phyloP scores from a whole-genome alignment of 2,113 vertebrate species.

The Hemiprocne comata region DNA sequence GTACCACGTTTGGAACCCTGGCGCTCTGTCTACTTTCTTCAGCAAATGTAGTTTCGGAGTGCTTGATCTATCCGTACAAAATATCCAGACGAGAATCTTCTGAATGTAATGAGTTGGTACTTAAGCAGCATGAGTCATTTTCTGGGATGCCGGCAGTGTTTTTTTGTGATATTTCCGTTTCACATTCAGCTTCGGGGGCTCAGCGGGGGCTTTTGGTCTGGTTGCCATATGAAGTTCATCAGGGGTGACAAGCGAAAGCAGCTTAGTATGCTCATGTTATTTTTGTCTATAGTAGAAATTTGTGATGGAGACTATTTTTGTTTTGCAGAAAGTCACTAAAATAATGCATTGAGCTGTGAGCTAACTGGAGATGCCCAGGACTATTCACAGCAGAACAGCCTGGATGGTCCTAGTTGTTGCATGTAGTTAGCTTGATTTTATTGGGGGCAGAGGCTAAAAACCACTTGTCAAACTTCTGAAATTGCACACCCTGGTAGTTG shows the following conservation, averaged over 20 bases:
- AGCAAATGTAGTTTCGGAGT: background rate
- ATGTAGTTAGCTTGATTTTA: background rate
- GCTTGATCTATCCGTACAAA: background rate
- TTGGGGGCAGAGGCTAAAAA: background rate
- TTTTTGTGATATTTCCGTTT: conserved; percentile 55
- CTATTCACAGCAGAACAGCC: background rate
- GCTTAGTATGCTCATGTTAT: conserved; percentile 51
- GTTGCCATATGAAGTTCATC: conserved; percentile 62
- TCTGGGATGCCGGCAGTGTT: conserved; percentile 32
- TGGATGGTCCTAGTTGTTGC: background rate
- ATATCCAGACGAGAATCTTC: background rate
- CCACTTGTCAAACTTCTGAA: background rate
- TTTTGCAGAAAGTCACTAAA: conserved; percentile 29
- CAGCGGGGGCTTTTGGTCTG: conserved; percentile 46
- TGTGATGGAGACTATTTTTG: conserved; percentile 5
- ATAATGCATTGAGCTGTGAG: background rate
- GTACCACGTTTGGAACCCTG: background rate
- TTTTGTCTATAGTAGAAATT: conserved; percentile 31
- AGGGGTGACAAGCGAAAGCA: conserved; percentile 45
- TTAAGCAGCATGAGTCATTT: conserved; percentile 43
- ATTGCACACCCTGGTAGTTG: background rate
- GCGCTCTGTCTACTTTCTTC: background rate
- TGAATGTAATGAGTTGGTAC: conserved; percentile 2
- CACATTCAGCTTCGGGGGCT: conserved; percentile 44
- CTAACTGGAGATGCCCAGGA: background rate